phyloP scores from a whole-genome alignment of 30 jellyfish, hydroid and myxozoan genomes.

The Aurelia coerulea region DNA sequence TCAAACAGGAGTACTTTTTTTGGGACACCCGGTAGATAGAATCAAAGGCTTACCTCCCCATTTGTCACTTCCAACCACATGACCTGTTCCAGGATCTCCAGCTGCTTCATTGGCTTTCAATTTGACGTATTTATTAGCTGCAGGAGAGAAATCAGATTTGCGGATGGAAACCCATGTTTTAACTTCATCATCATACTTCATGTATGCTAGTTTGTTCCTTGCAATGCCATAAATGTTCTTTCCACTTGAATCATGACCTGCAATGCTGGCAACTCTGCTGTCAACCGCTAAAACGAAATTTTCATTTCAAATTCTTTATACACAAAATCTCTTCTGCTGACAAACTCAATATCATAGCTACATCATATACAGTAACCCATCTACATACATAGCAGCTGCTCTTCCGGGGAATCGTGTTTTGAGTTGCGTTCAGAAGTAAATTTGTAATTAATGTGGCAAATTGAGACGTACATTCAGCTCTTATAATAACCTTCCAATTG shows the following conservation, averaged over 20 bases:
- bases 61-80: slow-evolving; percentile 32
- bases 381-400: too few species aligned
- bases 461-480: too few species aligned
- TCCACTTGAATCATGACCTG: slow-evolving; percentile 43
- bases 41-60: slow-evolving; percentile 71
- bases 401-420: too few species aligned
- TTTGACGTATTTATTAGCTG: neutral
- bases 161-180: slow-evolving; percentile 60
- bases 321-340: too few species aligned
- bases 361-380: too few species aligned
- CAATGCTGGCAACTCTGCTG: slow-evolving; percentile 70
- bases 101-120: slow-evolving; percentile 6
- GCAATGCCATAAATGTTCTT: slow-evolving; percentile 52
- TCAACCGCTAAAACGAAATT: slow-evolving; percentile 45
- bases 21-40: too few species aligned
- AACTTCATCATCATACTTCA: slow-evolving; percentile 44
- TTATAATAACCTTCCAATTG: too few species aligned
- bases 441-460: too few species aligned
- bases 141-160: slow-evolving; percentile 5
- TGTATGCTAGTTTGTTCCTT: slow-evolving; percentile 57
- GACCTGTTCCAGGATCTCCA: slow-evolving; percentile 36
- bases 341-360: too few species aligned
- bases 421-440: too few species aligned
- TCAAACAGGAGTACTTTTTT: too few species aligned
- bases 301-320: neutral